A percentile compares a stretch with the other conserved stretches of the same genome.
Evolutionary conservation across 2,888 invertebrate species (phyloP).

Genomic region (Morpho achilles): DNA sequence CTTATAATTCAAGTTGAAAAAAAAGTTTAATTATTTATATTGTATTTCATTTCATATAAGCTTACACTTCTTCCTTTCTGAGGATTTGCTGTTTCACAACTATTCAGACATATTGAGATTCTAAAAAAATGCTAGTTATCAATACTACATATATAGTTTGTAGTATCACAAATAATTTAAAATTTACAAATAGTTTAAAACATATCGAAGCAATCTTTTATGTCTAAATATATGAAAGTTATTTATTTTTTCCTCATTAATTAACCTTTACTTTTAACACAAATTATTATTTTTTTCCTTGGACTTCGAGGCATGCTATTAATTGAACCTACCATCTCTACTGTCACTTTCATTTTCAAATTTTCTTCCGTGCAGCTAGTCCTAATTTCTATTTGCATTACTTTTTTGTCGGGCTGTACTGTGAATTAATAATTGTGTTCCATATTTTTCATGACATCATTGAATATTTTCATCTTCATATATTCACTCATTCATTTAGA

Average conservation of each 20-base stretch:
- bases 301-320: conserved; percentile 34
- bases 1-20: conserved; percentile 57
- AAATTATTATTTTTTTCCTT: conserved; percentile 26
- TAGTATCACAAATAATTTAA: no score
- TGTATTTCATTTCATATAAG: conserved; percentile 39
- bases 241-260: conserved; percentile 9
- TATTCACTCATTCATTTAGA: no score
- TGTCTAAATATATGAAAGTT: no score
- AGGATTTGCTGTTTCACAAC: conserved; percentile 33
- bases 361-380: conserved; percentile 16
- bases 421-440: conserved; percentile 4
- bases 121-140: no score
- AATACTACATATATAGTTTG: no score
- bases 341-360: conserved; percentile 23
- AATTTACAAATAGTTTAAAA: no score
- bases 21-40: conserved; percentile 33
- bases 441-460: background rate
- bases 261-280: conserved; percentile 28
- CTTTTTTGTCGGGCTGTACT: conserved; percentile 3
- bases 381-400: conserved; percentile 13
- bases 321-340: conserved; percentile 29
- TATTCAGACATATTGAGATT: conserved; percentile 30
- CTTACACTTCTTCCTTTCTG: conserved; percentile 38
- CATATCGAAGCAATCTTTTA: no score
- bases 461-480: background rate